A percentile compares a stretch with the other conserved stretches of the same genome.
phyloP scores from a whole-genome alignment of 1,140 invertebrate species.

The Atta texana region DNA sequence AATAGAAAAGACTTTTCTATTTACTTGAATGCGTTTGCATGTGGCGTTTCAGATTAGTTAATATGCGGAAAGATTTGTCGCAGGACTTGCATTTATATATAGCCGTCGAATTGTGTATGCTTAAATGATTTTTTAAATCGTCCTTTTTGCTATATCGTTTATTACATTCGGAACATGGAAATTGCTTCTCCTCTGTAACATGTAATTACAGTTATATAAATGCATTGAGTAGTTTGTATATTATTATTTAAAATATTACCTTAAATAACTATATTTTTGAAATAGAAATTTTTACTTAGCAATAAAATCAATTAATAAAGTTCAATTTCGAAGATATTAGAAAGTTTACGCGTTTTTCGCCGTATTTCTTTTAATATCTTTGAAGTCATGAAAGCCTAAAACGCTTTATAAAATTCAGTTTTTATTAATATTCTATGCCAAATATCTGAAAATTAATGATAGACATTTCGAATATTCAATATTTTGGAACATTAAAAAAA shows the following conservation, averaged over 20 bases:
- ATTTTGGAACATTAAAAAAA: background rate
- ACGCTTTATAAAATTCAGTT: too few relatives aligned
- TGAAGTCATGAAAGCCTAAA: too few relatives aligned
- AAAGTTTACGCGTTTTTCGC: too few relatives aligned
- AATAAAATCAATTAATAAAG: background rate
- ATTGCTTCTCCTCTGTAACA: constrained; percentile 81
- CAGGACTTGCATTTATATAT: constrained; percentile 80
- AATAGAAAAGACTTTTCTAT: constrained; percentile 38
- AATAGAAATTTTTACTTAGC: constrained; percentile 25
- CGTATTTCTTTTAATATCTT: too few relatives aligned
- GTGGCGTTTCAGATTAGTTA: constrained; percentile 83
- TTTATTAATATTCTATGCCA: background rate
- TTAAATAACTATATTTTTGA: constrained; percentile 16
- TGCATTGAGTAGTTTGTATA: background rate
- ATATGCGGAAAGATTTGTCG: constrained; percentile 79
- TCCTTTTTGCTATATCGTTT: constrained; percentile 82
- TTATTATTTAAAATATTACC: background rate
- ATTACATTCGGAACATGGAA: constrained; percentile 81
- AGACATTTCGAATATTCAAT: background rate
- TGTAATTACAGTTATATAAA: constrained; percentile 25
- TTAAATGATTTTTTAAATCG: constrained; percentile 81
- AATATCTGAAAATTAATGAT: background rate
- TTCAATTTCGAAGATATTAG: too few relatives aligned
- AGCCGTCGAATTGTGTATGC: constrained; percentile 75
- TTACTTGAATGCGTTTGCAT: constrained; percentile 81